A percentile compares a stretch with the other conserved stretches of the same genome.
Conservation (phyloP, 2,888 invertebrate genomes). For the Sphaerophoria taeniata region DNA sequence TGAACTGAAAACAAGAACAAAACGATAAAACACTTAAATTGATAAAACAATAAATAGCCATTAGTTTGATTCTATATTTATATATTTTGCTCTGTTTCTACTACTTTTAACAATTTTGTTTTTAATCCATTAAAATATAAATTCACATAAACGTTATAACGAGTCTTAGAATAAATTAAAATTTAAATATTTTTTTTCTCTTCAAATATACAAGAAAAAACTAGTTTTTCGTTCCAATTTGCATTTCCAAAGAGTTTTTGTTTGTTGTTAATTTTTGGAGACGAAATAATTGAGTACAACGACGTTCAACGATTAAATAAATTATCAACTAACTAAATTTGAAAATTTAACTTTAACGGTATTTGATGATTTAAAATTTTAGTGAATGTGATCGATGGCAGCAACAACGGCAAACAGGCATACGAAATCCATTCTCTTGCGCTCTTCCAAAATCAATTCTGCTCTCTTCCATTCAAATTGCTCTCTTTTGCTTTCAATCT, state of each 20-base stretch:
- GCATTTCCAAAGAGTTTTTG: constrained; percentile 30
- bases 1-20: constrained; percentile 7
- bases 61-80: constrained; percentile 22
- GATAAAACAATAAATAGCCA: constrained; percentile 61
- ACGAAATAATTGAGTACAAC: constrained; percentile 51
- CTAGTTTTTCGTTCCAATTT: constrained; percentile 1
- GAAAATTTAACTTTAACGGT: constrained; percentile 62
- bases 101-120: constrained; percentile 61
- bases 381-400: constrained; percentile 59
- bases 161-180: constrained; percentile 57
- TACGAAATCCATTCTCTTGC: constrained; percentile 41
- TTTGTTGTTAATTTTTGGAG: constrained; percentile 14
- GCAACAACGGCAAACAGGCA: constrained; percentile 59
- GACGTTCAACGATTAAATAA: constrained; percentile 58
- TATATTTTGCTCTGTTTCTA: constrained; percentile 39
- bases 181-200: constrained; percentile 4
- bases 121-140: constrained; percentile 59
- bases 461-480: constrained; percentile 31
- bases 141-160: constrained; percentile 54
- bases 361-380: constrained; percentile 26
- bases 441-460: constrained; percentile 30
- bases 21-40: constrained; percentile 37
- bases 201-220: constrained; percentile 14
- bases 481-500: background rate
- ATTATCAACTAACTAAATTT: constrained; percentile 69